Evolutionary conservation across 2,113 vertebrate genomes (phyloP).

Genomic region (Piprites chloris): DNA sequence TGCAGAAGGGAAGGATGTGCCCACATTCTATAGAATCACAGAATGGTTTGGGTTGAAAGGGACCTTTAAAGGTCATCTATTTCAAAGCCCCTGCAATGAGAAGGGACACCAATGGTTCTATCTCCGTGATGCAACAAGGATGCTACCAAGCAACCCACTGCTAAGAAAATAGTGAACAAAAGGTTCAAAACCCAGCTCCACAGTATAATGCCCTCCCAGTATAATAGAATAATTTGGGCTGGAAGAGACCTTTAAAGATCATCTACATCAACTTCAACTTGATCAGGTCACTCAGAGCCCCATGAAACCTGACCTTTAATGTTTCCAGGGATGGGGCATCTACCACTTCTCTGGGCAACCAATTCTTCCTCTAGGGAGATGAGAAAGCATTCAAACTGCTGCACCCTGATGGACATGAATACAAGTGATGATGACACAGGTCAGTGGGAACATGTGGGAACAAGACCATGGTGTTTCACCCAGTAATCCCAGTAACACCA

Average conservation of each 20-base stretch:
- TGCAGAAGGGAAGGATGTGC: not conserved
- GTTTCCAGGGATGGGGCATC: not conserved
- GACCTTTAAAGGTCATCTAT: not conserved
- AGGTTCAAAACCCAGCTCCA: not conserved
- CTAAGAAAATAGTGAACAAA: not conserved
- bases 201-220: not conserved
- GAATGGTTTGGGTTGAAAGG: not conserved
- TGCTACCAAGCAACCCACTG: not conserved
- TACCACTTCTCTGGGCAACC: not conserved
- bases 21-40: not conserved
- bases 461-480: not conserved
- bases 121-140: fast-evolving
- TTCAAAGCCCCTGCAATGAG: not conserved
- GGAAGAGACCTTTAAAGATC: not conserved
- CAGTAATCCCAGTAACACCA: fast-evolving
- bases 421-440: not conserved
- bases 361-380: not conserved
- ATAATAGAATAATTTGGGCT: not conserved
- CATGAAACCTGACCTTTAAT: not conserved
- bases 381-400: not conserved
- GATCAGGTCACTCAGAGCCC: not conserved
- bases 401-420: not conserved
- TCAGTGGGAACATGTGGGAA: not conserved
- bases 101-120: not conserved
- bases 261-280: not conserved